Conservation (phyloP, 2,888 invertebrate genomes). For the Aspidiotus rigidus region DNA sequence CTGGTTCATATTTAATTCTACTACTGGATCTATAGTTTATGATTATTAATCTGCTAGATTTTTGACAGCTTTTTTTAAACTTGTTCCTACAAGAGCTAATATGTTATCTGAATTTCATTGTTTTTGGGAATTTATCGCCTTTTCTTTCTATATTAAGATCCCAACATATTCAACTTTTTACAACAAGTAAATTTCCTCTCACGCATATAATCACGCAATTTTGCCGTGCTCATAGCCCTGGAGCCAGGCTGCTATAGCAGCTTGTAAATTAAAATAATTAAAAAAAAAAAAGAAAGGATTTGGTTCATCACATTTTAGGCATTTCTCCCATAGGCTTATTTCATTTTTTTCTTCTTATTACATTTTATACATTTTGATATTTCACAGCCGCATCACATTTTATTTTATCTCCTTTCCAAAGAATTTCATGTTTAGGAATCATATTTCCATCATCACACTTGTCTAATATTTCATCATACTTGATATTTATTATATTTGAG, state of each 20-base stretch:
- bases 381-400: background rate
- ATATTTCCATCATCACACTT: slow-evolving; percentile 2
- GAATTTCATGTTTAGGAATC: background rate
- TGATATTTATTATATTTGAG: slow-evolving; percentile 3
- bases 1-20: too few species aligned
- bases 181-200: too few species aligned
- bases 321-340: slow-evolving; percentile 19
- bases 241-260: too few species aligned
- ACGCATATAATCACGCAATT: too few species aligned
- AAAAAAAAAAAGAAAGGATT: too few species aligned
- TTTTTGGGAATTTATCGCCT: slow-evolving; percentile 6
- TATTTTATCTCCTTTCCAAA: background rate
- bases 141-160: slow-evolving; percentile 11
- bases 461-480: slow-evolving; percentile 8
- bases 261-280: too few species aligned
- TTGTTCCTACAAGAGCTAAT: slow-evolving; percentile 8
- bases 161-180: too few species aligned
- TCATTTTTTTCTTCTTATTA: slow-evolving; percentile 14
- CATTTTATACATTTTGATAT: slow-evolving; percentile 13
- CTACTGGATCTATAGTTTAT: too few species aligned
- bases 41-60: slow-evolving; percentile 15
- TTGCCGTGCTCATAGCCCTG: too few species aligned
- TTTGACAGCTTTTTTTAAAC: slow-evolving; percentile 9
- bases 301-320: slow-evolving; percentile 2
- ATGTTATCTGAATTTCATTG: slow-evolving; percentile 10